phyloP scores from a whole-genome alignment of 2,888 invertebrate species.

The Temnothorax ravouxi region DNA sequence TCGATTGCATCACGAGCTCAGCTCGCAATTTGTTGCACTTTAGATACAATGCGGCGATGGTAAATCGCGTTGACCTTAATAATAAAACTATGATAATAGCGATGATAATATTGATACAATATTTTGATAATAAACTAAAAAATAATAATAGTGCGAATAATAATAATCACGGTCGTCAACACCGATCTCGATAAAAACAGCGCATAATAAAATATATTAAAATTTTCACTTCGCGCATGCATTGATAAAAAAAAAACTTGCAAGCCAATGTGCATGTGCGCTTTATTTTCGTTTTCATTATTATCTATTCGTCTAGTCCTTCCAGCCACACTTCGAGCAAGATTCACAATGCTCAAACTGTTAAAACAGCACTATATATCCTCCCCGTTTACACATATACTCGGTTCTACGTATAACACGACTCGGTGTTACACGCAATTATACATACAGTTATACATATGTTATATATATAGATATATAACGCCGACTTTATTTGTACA shows the following conservation, averaged over 20 bases:
- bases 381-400: slow-evolving; percentile 28
- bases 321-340: slow-evolving; percentile 15
- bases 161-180: slow-evolving; percentile 53
- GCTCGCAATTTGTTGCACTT: slow-evolving; percentile 28
- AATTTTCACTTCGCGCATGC: slow-evolving; percentile 49
- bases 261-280: slow-evolving; percentile 52
- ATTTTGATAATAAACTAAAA: slow-evolving; percentile 52
- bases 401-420: slow-evolving; percentile 18
- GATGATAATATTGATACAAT: slow-evolving; percentile 47
- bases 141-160: slow-evolving; percentile 38
- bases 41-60: slow-evolving; percentile 40
- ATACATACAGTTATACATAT: slow-evolving; percentile 42
- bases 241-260: slow-evolving; percentile 20
- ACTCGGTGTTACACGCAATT: not conserved
- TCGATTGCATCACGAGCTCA: slow-evolving; percentile 32
- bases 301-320: slow-evolving; percentile 17
- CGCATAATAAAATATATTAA: slow-evolving; percentile 76
- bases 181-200: slow-evolving; percentile 64
- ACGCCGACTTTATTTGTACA: slow-evolving; percentile 45
- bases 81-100: slow-evolving; percentile 57
- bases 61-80: slow-evolving; percentile 56
- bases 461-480: slow-evolving; percentile 35
- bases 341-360: slow-evolving; percentile 22
- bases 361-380: slow-evolving; percentile 10
- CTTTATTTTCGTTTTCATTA: slow-evolving; percentile 45